A percentile compares a stretch with the other conserved stretches of the same genome.
phyloP scores from a whole-genome alignment of 2,113 vertebrate genomes.

The Thryonomys swinderianus region DNA sequence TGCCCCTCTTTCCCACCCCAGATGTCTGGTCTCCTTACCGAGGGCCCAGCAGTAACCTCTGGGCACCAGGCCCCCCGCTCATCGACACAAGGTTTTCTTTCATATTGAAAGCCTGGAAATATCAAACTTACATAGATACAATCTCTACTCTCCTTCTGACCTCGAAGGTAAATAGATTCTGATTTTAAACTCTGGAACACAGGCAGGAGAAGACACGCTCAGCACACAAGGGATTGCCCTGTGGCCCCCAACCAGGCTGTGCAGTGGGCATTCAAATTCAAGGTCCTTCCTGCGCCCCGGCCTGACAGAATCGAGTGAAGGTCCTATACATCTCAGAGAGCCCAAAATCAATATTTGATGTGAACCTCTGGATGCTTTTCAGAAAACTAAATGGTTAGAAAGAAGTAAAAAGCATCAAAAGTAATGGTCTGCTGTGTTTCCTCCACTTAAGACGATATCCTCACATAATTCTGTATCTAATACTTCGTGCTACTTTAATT shows the following conservation, averaged over 20 bases:
- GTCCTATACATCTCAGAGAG: slow-evolving; percentile 48
- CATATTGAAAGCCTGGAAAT: not conserved
- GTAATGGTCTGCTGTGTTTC: not conserved
- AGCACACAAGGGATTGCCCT: not conserved
- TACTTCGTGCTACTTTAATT: not conserved
- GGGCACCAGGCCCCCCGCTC: not conserved
- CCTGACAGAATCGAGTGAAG: slow-evolving; percentile 21
- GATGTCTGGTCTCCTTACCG: not conserved
- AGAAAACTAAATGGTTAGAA: slow-evolving; percentile 65
- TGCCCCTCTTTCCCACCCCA: not conserved
- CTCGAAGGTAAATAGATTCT: not conserved
- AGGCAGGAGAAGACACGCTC: not conserved
- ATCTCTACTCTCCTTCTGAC: not conserved
- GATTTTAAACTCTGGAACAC: not conserved
- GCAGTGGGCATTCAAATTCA: not conserved
- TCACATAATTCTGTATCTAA: not conserved
- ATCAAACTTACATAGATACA: not conserved
- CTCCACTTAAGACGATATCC: not conserved
- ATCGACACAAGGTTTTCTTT: not conserved
- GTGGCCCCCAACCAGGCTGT: not conserved
- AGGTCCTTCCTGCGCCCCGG: not conserved
- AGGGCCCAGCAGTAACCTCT: not conserved
- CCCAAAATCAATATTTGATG: slow-evolving; percentile 71
- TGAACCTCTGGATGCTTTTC: slow-evolving; percentile 62
- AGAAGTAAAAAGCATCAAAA: slow-evolving; percentile 57